Percentiles rank a stretch among this genome's conserved stretches.
Conservation (phyloP, 2,888 invertebrate species). For the Sphaerophoria taeniata region DNA sequence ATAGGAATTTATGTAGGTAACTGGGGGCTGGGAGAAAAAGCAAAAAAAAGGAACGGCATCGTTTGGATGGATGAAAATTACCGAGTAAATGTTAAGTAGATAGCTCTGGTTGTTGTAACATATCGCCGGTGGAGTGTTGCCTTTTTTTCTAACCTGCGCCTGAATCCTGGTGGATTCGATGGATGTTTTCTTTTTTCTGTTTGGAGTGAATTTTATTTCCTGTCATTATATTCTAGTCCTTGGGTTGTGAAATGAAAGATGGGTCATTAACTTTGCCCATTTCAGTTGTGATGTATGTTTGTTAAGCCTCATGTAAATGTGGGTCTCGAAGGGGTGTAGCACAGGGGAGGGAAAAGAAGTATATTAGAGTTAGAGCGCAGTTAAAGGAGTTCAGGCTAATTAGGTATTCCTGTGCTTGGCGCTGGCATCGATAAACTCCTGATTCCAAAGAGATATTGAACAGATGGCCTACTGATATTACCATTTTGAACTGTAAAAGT, state of each 20-base stretch:
- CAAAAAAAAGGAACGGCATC: not conserved
- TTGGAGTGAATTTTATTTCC: conserved; percentile 30
- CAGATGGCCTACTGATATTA: too few relatives aligned
- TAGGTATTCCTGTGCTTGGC: conserved; percentile 13
- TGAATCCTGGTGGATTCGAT: not conserved
- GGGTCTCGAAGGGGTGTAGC: not conserved
- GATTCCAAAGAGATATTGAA: too few relatives aligned
- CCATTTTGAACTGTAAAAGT: too few relatives aligned
- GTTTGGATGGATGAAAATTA: conserved; percentile 30
- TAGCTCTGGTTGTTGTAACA: conserved; percentile 15
- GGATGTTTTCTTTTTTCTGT: conserved; percentile 8
- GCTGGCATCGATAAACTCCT: too few relatives aligned
- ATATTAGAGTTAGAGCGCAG: not conserved
- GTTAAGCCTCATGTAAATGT: conserved; percentile 16
- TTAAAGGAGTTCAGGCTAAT: conserved; percentile 27
- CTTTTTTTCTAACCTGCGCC: not conserved
- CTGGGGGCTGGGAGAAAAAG: not conserved
- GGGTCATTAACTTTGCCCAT: conserved; percentile 37
- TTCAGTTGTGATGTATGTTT: conserved; percentile 29
- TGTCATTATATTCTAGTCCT: conserved; percentile 40
- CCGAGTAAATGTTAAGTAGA: conserved; percentile 40
- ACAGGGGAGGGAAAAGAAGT: not conserved
- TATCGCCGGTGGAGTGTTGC: conserved; percentile 40
- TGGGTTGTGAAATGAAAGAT: conserved; percentile 36
- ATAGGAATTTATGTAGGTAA: conserved; percentile 29